Conservation (phyloP, 1,140 invertebrate genomes). For the Tetraneura akinire region DNA sequence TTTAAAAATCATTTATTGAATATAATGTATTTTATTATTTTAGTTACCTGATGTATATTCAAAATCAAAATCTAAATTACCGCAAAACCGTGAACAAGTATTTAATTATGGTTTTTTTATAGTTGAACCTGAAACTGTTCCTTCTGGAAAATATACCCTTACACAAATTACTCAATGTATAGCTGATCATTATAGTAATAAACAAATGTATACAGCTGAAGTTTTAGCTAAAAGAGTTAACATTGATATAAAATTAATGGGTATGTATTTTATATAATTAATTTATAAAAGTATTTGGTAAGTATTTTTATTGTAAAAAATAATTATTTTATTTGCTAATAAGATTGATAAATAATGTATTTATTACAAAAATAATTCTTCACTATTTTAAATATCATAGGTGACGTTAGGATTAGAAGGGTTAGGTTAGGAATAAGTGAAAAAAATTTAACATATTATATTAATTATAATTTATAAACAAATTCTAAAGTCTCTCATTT, state of each 20-base stretch:
- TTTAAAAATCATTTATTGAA: not conserved
- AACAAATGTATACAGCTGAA: slow-evolving; percentile 16
- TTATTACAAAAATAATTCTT: no score
- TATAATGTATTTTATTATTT: not conserved
- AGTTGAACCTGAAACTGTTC: not conserved
- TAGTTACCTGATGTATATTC: slow-evolving; percentile 7
- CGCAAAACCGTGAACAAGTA: slow-evolving; percentile 3
- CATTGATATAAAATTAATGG: slow-evolving; percentile 34
- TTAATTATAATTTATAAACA: no score
- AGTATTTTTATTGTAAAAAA: no score
- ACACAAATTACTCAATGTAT: slow-evolving; percentile 37
- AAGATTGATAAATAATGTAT: no score
- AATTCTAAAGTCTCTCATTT: no score
- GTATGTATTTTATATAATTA: no score
- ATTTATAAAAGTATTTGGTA: no score
- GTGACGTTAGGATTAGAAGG: no score
- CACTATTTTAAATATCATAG: no score
- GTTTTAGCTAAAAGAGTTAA: slow-evolving; percentile 24
- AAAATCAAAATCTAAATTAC: slow-evolving; percentile 20
- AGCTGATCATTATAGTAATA: slow-evolving; percentile 30
- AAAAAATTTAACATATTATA: no score
- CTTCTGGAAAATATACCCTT: slow-evolving; percentile 23
- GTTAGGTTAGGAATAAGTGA: no score
- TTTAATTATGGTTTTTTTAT: not conserved
- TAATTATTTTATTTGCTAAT: no score